A percentile compares a stretch with the other conserved stretches of the same genome.
Evolutionary conservation across 2,797 vertebrate genomes (phyloP).

Genomic region (Malacoraja senta): DNA sequence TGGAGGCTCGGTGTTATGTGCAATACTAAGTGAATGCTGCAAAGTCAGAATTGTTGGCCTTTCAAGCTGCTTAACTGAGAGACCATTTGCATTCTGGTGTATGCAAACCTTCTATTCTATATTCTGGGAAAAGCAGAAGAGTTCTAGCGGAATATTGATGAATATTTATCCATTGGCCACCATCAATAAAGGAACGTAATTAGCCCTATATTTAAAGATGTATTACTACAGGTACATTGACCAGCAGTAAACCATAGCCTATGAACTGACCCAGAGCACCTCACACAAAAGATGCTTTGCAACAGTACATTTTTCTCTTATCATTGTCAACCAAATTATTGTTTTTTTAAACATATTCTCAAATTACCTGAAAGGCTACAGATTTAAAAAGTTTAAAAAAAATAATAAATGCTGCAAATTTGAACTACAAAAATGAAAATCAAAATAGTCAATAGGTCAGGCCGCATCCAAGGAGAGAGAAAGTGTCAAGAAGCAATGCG

Average conservation of each 20-base stretch:
- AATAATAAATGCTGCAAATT: background rate
- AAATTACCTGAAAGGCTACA: background rate
- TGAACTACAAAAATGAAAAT: no score
- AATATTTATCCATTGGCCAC: background rate
- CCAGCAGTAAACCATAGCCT: background rate
- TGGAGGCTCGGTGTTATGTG: background rate
- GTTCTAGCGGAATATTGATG: no score
- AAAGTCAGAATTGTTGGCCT: background rate
- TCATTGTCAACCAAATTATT: background rate
- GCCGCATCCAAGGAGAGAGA: no score
- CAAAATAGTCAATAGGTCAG: no score
- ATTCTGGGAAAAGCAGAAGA: no score
- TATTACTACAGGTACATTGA: background rate
- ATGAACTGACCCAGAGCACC: background rate
- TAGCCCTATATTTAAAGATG: background rate
- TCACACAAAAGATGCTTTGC: background rate
- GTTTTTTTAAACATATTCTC: background rate
- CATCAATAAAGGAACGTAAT: background rate
- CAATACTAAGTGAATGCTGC: background rate
- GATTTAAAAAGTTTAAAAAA: background rate
- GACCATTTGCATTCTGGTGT: no score
- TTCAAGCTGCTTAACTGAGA: no score
- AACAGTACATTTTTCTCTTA: background rate
- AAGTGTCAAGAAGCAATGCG: background rate
- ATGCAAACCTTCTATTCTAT: no score